Evolutionary conservation across 1,140 invertebrate species (phyloP), one percentile per base, ranked within the genome.

Genomic region (Antheraea pernyi): DNA sequence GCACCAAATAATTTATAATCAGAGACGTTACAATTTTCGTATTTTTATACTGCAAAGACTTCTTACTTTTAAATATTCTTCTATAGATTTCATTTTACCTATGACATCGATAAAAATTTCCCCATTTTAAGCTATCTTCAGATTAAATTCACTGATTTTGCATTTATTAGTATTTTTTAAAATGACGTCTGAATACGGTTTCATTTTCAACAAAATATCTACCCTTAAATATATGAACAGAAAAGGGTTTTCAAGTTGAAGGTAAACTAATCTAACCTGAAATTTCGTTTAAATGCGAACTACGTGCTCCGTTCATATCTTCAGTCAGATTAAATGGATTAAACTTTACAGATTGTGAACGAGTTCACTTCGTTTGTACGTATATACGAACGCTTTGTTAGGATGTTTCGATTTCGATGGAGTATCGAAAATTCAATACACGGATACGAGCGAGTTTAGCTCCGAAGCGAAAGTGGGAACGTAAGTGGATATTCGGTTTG

Each of bases 311-410:
- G 48, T 30, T 60, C 68, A 61, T 67, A 67, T 42, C 65, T 53
- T 53, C 19, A 62, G 8, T 61, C 36, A 67, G 70, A 71, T 71
- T 59, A 60, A 67, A 67, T 19, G 19, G 70, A 71, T 71, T 63
- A 71, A 67, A 71, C 18, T 71, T 66, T 63, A 63, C 18, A 64
- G 64, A 64, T 69, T 65, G 46, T 53, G 46, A 53, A 53, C 46
- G 10, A 16, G 46, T 53, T 53, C 46, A 11, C 13, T 53, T 53
- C 46, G 11, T 13, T 53, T 53, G 46, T 53, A 53, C 11, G 46
- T 53, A 53, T n/a, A 53, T 53, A 53, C 11, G 9, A 53, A 53
- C 46, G 13, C 46, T 16, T 53, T 53, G 46, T 53, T 6, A 53
- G 46, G 16, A 16, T 53, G 46, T 53, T 53, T 53, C 16, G 46